Conservation (phyloP, 2,888 invertebrate genomes). For the Nomada lathburiana region DNA sequence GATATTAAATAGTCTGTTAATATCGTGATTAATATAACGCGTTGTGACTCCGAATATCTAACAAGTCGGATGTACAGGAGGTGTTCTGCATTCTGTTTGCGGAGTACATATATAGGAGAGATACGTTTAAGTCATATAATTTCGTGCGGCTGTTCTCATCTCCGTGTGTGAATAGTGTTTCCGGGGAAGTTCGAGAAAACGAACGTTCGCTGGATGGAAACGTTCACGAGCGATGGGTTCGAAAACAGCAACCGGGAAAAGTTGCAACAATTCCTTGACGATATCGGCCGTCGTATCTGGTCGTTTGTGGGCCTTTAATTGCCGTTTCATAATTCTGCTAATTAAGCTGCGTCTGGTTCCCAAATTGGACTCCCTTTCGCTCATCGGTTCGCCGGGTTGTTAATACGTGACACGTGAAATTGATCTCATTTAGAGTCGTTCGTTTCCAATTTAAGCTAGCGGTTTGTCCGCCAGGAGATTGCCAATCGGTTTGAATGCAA, state of each 20-base stretch:
- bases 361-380: background rate
- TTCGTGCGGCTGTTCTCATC: constrained; percentile 67
- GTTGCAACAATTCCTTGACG: background rate
- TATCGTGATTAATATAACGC: constrained; percentile 49
- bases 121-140: constrained; percentile 61
- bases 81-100: constrained; percentile 47
- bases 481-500: constrained; percentile 9
- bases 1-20: background rate
- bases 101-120: constrained; percentile 36
- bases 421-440: constrained; percentile 36
- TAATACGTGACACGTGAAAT: constrained; percentile 6
- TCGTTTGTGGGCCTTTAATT: constrained; percentile 17
- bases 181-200: constrained; percentile 47
- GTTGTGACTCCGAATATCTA: constrained; percentile 67
- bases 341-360: constrained; percentile 10
- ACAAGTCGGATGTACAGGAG: constrained; percentile 39
- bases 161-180: constrained; percentile 74
- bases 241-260: background rate
- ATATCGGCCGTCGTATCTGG: background rate
- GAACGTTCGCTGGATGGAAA: constrained; percentile 18
- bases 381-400: background rate
- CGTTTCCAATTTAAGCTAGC: constrained; percentile 45
- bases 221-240: constrained; percentile 6
- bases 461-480: constrained; percentile 19
- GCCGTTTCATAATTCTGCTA: constrained; percentile 2